These are phyloP conservation scores for Craseonycteris thonglongyai DNA, from an alignment of 2,113 vertebrate species.

Conservation along the genomic window DNA sequence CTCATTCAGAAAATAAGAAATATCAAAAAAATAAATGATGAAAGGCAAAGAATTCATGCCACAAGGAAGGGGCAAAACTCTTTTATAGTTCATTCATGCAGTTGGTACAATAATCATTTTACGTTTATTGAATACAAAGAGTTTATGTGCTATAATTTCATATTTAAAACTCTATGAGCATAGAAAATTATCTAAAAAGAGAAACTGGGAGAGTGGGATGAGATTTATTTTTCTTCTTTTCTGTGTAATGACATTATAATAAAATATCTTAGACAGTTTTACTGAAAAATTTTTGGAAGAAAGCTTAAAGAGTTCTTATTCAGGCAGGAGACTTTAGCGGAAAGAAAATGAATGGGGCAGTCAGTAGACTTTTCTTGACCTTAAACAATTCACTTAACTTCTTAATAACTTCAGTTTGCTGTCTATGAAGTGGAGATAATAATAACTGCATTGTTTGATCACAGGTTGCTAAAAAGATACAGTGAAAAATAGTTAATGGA, in stretches of 20 bases:
- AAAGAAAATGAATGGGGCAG: background rate
- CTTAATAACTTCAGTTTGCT: background rate
- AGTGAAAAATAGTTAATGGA: background rate
- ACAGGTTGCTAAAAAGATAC: background rate
- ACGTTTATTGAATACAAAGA: background rate
- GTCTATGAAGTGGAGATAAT: background rate
- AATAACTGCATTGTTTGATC: background rate
- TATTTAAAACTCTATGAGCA: background rate
- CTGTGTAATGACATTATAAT: background rate
- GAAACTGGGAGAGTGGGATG: background rate
- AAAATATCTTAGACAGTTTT: background rate
- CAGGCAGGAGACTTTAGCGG: background rate
- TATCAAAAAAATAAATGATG: background rate
- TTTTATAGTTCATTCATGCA: background rate
- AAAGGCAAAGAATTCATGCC: background rate
- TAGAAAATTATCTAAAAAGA: background rate
- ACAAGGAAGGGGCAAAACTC: background rate
- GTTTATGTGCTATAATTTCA: background rate
- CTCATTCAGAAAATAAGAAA: conserved; percentile 8
- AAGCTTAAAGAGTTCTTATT: background rate
- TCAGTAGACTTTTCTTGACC: background rate
- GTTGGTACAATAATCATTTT: background rate
- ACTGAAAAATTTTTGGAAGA: background rate
- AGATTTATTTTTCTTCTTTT: background rate
- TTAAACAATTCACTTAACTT: background rate